These are phyloP conservation scores for Xylota sylvarum DNA, from an alignment of 2,888 invertebrate genomes.

Conservation along the genomic window DNA sequence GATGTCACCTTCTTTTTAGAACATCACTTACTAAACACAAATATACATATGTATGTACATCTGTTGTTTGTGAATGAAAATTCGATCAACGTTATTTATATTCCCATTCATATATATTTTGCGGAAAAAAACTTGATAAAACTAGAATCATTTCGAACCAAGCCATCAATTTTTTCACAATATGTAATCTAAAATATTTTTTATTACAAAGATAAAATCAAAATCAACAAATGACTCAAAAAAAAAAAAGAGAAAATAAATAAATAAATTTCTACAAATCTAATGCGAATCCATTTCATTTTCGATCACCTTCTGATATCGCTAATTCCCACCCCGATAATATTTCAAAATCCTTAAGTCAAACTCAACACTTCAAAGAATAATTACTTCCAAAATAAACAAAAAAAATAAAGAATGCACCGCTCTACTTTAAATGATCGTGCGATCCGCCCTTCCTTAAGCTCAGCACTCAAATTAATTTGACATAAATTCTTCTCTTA, in stretches of 20 bases:
- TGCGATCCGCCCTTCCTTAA: slow-evolving; percentile 36
- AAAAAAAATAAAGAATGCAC: slow-evolving; percentile 30
- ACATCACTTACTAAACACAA: too few species aligned
- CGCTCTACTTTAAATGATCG: slow-evolving; percentile 51
- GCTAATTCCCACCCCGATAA: background rate
- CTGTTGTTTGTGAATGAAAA: too few species aligned
- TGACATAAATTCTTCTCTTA: slow-evolving; percentile 65
- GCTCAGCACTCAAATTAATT: slow-evolving; percentile 65
- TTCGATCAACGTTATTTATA: background rate
- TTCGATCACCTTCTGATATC: background rate
- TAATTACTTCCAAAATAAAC: slow-evolving; percentile 1
- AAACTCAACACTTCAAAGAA: background rate
- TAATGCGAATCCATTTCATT: background rate
- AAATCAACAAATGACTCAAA: background rate
- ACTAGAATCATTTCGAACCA: slow-evolving; percentile 12
- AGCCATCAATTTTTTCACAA: too few species aligned
- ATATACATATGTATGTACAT: too few species aligned
- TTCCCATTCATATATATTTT: background rate
- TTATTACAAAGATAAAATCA: slow-evolving; percentile 3
- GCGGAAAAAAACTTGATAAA: background rate
- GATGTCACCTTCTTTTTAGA: too few species aligned
- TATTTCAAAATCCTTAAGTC: slow-evolving; percentile 17
- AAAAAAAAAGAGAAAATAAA: background rate
- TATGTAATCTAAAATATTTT: slow-evolving; percentile 11
- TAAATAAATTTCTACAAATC: too few species aligned